phyloP scores from a whole-genome alignment of 2,797 vertebrate species.

The Schizothorax lantsangensis region DNA sequence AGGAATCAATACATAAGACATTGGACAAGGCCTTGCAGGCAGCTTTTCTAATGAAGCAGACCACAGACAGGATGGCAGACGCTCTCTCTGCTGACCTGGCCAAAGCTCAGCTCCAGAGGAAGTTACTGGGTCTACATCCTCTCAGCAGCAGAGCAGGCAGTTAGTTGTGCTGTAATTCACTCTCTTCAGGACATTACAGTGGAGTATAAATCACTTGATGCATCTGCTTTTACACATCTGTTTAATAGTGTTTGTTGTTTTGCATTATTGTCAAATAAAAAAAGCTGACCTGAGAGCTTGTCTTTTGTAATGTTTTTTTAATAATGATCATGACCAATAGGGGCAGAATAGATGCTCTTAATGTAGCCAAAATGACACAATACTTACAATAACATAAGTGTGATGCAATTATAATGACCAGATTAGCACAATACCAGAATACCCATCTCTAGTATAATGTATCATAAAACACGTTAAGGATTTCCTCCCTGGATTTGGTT shows the following conservation, averaged over 20 bases:
- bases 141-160: conserved; percentile 34
- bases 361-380: not conserved
- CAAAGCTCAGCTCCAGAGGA: conserved; percentile 74
- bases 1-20: conserved; percentile 78
- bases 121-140: conserved; percentile 55
- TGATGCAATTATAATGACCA: not conserved
- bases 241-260: not conserved
- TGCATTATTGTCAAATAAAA: not conserved
- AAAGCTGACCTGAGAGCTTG: not conserved
- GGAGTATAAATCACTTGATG: not conserved
- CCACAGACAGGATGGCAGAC: conserved; percentile 86
- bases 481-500: not conserved
- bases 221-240: not conserved
- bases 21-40: conserved; percentile 88
- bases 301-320: not conserved
- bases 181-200: not conserved
- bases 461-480: not conserved
- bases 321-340: not conserved
- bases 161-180: not conserved
- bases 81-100: conserved; percentile 84
- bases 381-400: no score
- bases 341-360: not conserved
- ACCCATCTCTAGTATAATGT: not conserved
- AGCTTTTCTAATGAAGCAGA: conserved; percentile 86
- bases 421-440: not conserved